A percentile compares a stretch with the other conserved stretches of the same genome.
These are phyloP conservation scores for Drosophila insularis DNA, from an alignment of 1,140 invertebrate species.

Conservation along the genomic window DNA sequence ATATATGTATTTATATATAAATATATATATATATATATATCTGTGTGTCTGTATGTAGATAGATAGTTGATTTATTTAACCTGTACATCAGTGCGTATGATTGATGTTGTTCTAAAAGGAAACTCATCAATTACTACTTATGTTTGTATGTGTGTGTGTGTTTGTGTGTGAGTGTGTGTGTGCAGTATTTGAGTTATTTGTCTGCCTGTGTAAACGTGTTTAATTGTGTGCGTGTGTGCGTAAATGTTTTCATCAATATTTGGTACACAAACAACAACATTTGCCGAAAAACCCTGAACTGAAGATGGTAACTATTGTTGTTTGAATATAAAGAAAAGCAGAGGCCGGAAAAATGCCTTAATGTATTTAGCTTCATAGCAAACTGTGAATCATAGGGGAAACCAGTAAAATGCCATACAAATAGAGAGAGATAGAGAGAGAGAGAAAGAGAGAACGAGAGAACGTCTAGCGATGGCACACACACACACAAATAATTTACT, in stretches of 20 bases:
- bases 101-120: slow-evolving; percentile 77
- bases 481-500: no score
- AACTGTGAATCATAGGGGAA: neutral
- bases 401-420: no score
- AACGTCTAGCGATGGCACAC: no score
- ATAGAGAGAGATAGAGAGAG: no score
- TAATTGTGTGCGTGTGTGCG: slow-evolving; percentile 79
- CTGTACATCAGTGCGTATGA: slow-evolving; percentile 73
- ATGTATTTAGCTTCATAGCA: slow-evolving; percentile 45
- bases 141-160: slow-evolving; percentile 38
- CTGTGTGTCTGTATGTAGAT: slow-evolving; percentile 5
- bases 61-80: slow-evolving; percentile 60
- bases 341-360: slow-evolving; percentile 51
- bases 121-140: slow-evolving; percentile 78
- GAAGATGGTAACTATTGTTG: slow-evolving; percentile 61
- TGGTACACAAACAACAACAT: slow-evolving; percentile 62
- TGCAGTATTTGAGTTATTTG: slow-evolving; percentile 36
- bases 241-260: slow-evolving; percentile 79
- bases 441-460: no score
- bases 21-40: neutral
- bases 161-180: slow-evolving; percentile 28
- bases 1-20: neutral
- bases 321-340: slow-evolving; percentile 39
- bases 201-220: slow-evolving; percentile 70
- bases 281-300: slow-evolving; percentile 19